A percentile compares a stretch with the other conserved stretches of the same genome.
These are phyloP conservation scores for Tetranychus piercei DNA, from an alignment of 2,888 invertebrate genomes.

Conservation along the genomic window DNA sequence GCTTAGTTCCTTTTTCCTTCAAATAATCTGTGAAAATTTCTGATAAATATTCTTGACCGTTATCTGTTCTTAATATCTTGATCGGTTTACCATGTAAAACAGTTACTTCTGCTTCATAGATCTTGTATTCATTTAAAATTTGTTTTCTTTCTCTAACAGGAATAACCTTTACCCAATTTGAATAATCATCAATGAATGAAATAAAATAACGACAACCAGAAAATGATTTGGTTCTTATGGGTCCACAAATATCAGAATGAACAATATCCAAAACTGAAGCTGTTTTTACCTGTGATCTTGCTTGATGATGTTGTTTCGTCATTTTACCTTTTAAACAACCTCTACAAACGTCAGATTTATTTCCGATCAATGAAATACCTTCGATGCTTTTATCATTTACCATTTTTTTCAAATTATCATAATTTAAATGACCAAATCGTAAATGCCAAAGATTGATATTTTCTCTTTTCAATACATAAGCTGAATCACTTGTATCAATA, in stretches of 20 bases:
- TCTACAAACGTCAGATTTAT: neutral
- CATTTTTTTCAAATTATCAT: neutral
- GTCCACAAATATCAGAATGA: neutral
- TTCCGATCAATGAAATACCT: neutral
- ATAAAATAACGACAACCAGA: conserved; percentile 19
- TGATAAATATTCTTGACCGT: neutral
- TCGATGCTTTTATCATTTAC: neutral
- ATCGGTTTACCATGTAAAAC: neutral
- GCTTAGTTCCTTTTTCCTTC: conserved; percentile 22
- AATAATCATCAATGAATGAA: conserved; percentile 19
- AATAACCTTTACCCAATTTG: neutral
- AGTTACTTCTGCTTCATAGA: neutral
- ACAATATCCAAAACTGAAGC: neutral
- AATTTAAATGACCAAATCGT: neutral
- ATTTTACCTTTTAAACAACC: neutral
- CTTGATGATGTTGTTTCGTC: neutral
- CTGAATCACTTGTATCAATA: neutral
- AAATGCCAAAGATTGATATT: neutral
- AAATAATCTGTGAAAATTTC: conserved; percentile 16
- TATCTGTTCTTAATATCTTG: neutral
- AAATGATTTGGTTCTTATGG: conserved; percentile 10
- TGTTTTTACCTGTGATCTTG: neutral
- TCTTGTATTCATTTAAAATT: neutral
- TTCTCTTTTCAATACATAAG: neutral
- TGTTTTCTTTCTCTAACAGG: neutral